Percentiles rank a stretch among this genome's conserved stretches.
Conservation (phyloP, 2,797 vertebrate species). For the Gymnoscopelus microlampas region DNA sequence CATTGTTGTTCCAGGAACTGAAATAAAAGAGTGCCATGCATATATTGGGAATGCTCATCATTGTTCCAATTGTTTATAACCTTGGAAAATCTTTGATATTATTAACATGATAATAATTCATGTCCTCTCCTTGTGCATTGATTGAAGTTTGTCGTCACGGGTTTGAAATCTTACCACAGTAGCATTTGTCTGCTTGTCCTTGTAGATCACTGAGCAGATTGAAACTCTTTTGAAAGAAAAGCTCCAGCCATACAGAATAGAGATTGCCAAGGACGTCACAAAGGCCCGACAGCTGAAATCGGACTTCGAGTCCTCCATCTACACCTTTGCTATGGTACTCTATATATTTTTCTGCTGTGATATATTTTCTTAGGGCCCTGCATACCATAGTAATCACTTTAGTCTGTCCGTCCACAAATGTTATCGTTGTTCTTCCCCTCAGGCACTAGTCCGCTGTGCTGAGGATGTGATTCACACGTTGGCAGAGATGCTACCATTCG, state of each 20-base stretch:
- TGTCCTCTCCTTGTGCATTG: not conserved
- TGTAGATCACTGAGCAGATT: conserved; percentile 77
- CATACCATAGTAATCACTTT: no score
- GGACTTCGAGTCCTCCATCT: conserved; percentile 67
- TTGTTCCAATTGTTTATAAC: no score
- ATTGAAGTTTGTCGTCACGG: not conserved
- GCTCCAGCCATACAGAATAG: conserved; percentile 68
- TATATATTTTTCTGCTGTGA: no score
- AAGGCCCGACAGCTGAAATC: conserved; percentile 48
- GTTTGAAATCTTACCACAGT: no score
- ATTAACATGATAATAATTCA: no score
- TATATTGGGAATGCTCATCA: no score
- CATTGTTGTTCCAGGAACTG: not conserved
- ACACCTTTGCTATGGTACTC: conserved; percentile 79
- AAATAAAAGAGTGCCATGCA: no score
- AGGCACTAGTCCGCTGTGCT: conserved; percentile 73
- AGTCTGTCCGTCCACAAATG: no score
- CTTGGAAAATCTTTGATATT: no score
- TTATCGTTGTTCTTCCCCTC: not conserved
- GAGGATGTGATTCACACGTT: conserved; percentile 70
- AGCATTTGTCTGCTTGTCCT: conserved; percentile 11
- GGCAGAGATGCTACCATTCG: conserved; percentile 37
- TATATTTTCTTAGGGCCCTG: not conserved
- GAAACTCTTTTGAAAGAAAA: conserved; percentile 60
- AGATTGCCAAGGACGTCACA: conserved; percentile 61